Evolutionary conservation across 2,113 vertebrate genomes (phyloP).

Genomic region (Dromaius novaehollandiae): DNA sequence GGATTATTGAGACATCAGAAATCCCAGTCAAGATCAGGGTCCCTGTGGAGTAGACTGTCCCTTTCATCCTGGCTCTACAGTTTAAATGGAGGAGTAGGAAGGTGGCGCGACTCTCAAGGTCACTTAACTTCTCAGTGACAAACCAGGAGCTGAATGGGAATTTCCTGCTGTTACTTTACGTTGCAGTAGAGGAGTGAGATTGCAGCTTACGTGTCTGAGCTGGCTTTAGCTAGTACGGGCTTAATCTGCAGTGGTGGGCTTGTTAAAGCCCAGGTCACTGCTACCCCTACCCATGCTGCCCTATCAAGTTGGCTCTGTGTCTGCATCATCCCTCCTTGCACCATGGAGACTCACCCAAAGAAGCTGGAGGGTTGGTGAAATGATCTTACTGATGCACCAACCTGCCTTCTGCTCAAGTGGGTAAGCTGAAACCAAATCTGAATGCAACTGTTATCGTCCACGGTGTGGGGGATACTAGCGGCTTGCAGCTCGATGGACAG

Average conservation of each 20-base stretch:
- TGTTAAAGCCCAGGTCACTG: not conserved
- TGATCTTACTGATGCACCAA: not conserved
- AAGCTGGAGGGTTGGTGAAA: not conserved
- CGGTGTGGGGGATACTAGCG: accelerated
- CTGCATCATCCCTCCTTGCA: not conserved
- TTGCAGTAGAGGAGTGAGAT: not conserved
- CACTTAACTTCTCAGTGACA: not conserved
- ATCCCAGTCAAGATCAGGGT: not conserved
- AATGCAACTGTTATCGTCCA: not conserved
- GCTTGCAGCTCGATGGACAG: not conserved
- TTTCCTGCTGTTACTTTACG: not conserved
- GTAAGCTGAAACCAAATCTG: not conserved
- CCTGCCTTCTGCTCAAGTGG: not conserved
- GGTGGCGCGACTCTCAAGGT: not conserved
- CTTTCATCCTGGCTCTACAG: not conserved
- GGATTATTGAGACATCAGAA: not conserved
- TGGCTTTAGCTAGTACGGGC: not conserved
- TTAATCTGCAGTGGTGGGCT: not conserved
- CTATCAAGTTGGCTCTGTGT: not conserved
- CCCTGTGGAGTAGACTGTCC: not conserved
- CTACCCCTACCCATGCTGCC: not conserved
- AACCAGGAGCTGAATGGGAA: not conserved
- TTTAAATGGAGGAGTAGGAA: not conserved
- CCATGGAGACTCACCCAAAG: not conserved
- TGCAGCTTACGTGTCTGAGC: not conserved